These are phyloP conservation scores for Archaeoteleia sp. DNA, from an alignment of 2,888 invertebrate species.

Conservation along the genomic window DNA sequence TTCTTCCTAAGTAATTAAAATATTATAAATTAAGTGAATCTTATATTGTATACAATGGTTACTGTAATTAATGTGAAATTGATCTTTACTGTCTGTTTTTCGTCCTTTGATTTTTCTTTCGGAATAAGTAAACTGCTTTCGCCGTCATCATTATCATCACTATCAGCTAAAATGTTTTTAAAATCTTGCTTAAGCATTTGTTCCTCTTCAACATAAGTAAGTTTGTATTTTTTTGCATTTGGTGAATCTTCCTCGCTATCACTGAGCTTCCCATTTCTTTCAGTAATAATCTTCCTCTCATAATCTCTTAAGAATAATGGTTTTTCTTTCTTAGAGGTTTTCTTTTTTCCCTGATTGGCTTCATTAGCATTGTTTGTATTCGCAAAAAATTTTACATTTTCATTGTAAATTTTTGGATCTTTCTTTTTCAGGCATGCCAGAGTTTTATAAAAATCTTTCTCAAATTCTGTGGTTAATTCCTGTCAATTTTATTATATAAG, in stretches of 20 bases:
- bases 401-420: slow-evolving; percentile 92
- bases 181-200: slow-evolving; percentile 81
- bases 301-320: slow-evolving; percentile 85
- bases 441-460: slow-evolving; percentile 92
- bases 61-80: slow-evolving; percentile 10
- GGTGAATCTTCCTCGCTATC: slow-evolving; percentile 71
- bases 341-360: slow-evolving; percentile 72
- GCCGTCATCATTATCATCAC: slow-evolving; percentile 77
- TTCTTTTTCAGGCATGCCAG: slow-evolving; percentile 89
- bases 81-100: slow-evolving; percentile 62
- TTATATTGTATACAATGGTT: slow-evolving; percentile 1
- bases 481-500: slow-evolving; percentile 56
- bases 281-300: slow-evolving; percentile 84
- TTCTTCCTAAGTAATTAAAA: slow-evolving; percentile 69
- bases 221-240: slow-evolving; percentile 66
- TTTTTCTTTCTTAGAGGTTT: slow-evolving; percentile 77
- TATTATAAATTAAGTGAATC: slow-evolving; percentile 8
- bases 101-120: slow-evolving; percentile 75
- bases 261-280: slow-evolving; percentile 79
- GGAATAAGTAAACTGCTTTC: slow-evolving; percentile 55
- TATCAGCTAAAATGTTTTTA: slow-evolving; percentile 76
- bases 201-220: slow-evolving; percentile 83
- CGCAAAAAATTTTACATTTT: slow-evolving; percentile 82
- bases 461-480: slow-evolving; percentile 81
- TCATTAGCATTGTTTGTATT: slow-evolving; percentile 22